Base-by-base conservation (phyloP, 2,888 invertebrate genomes). In the Ceriagrion tenellum region DNA sequence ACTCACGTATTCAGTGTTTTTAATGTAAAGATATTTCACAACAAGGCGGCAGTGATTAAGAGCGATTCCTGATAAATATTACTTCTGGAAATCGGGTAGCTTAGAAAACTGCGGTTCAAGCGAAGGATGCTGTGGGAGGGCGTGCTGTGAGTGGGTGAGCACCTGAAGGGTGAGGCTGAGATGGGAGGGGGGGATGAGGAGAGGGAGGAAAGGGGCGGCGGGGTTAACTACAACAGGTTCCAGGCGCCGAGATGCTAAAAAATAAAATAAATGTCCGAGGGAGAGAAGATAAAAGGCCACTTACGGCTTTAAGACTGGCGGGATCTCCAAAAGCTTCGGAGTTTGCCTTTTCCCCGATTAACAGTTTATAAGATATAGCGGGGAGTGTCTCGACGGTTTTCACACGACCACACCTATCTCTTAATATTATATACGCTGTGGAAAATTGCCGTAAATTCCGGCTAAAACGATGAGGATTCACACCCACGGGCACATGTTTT, bases 211-310 rank as follows among this genome's bases (percentile, higher is more conserved):
- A 55, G 55, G 26, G 55, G 26, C 26, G 55, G 89, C 20, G 12
- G 89, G 89, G 23, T 55, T 89, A 26, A 89, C n/a, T 89, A 89
- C 89, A 89, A 89, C 89, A 89, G 89, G 89, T 89, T 89, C 89
- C 89, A 89, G 89, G 89, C 89, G 89, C 89, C 89, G 55, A 89
- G 89, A 89, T 89, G 89, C 2, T 81, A 81, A 81, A 81, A 81
- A 81, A 89, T 55, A 89, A 55, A 89, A 89, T 89, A 89, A 55
- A 89, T 89, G 89, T 89, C 55, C 89, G 8, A 55, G 89, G 26
- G 59, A 89, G 81, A 18, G 81, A 81, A 55, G 89, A 89, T 89
- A 89, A 55, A 89, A 89, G 55, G 89, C 89, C 89, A n/a, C 55
- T 55, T 47, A 55, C 55, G 47, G 55, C 89, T 55, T 55, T 55